phyloP scores from a whole-genome alignment of 2,113 vertebrate species.

The Oenanthe oenanthe region DNA sequence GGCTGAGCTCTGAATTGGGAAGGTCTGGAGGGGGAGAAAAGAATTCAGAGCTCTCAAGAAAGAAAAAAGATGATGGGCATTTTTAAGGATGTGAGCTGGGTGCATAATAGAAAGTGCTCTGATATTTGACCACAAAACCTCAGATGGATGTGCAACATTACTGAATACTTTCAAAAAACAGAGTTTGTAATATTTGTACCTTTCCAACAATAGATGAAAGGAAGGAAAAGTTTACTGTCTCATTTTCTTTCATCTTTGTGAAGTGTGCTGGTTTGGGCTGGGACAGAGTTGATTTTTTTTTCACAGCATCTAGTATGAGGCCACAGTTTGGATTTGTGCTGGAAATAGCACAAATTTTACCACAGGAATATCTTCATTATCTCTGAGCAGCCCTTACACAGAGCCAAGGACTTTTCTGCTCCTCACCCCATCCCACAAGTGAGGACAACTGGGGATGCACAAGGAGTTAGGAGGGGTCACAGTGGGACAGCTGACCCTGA shows the following conservation, averaged over 20 bases:
- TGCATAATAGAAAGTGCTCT: background rate
- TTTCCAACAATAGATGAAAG: background rate
- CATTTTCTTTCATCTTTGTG: background rate
- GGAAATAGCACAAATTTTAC: background rate
- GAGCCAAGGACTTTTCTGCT: background rate
- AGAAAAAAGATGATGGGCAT: background rate
- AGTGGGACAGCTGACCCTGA: background rate
- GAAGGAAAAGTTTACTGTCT: background rate
- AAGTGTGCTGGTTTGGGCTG: background rate
- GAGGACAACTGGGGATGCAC: background rate
- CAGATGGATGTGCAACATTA: background rate
- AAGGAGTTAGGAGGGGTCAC: background rate
- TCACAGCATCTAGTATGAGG: background rate
- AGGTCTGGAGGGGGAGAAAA: background rate
- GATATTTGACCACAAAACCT: background rate
- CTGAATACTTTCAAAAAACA: background rate
- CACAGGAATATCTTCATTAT: background rate
- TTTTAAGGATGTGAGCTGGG: background rate
- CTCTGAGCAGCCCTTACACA: background rate
- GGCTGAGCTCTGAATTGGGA: background rate
- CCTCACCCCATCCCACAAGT: background rate
- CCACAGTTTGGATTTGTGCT: background rate
- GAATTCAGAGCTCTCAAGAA: background rate
- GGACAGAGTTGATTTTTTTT: background rate
- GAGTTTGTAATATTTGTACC: background rate